phyloP scores from a whole-genome alignment of 2,888 invertebrate genomes.

The Trisateles emortualis region DNA sequence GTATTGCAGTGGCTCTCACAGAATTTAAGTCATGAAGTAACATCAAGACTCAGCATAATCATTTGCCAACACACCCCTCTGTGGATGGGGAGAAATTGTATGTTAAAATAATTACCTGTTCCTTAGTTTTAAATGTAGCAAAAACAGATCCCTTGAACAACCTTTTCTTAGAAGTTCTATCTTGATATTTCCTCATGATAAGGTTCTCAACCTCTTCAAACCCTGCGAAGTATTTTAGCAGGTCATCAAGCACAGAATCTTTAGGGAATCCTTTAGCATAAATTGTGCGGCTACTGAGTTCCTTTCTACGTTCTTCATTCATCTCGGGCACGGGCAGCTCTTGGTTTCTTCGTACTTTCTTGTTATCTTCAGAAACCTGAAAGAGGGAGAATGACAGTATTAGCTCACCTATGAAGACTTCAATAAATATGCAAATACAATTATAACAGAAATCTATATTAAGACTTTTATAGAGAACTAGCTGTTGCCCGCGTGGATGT shows the following conservation, averaged over 20 bases:
- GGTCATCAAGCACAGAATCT: conserved; percentile 89
- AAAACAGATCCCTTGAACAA: conserved; percentile 97
- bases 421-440: too few species aligned
- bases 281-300: conserved; percentile 91
- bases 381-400: background rate
- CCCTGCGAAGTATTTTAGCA: conserved; percentile 91
- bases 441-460: too few species aligned
- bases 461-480: too few species aligned
- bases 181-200: conserved; percentile 87
- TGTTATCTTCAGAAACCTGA: conserved; percentile 89
- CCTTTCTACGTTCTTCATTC: conserved; percentile 93
- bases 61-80: too few species aligned
- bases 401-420: too few species aligned
- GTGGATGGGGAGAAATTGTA: too few species aligned
- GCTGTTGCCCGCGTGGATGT: too few species aligned
- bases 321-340: conserved; percentile 93
- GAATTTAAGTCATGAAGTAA: too few species aligned
- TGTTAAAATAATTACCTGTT: conserved; percentile 78
- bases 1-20: too few species aligned
- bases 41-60: too few species aligned
- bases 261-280: conserved; percentile 96
- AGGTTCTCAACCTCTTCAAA: conserved; percentile 91
- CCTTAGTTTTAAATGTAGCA: conserved; percentile 93
- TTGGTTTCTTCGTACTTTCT: conserved; percentile 91
- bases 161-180: conserved; percentile 88